phyloP scores from a whole-genome alignment of 2,113 vertebrate species.

The Aythya baeri region DNA sequence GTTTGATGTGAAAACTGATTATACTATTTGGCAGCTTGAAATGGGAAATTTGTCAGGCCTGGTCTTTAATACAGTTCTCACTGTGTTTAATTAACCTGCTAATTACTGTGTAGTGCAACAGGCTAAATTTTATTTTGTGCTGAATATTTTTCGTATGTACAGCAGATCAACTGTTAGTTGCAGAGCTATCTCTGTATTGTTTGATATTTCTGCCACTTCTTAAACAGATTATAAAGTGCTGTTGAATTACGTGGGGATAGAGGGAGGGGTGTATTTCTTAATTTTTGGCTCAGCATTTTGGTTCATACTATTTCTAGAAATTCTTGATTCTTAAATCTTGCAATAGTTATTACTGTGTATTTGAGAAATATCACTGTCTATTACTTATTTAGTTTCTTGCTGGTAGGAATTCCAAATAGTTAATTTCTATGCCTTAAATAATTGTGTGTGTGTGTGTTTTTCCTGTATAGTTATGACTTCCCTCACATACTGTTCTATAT shows the following conservation, averaged over 20 bases:
- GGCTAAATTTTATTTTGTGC: neutral
- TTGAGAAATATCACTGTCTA: neutral
- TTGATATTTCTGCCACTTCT: neutral
- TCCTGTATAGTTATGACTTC: neutral
- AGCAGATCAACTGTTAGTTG: neutral
- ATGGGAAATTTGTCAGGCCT: neutral
- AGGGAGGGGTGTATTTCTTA: neutral
- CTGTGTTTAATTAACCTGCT: neutral
- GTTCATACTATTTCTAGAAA: neutral
- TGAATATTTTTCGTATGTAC: neutral
- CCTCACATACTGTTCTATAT: neutral
- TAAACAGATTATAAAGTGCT: neutral
- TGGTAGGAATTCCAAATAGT: neutral
- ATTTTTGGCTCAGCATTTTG: neutral
- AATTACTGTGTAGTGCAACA: neutral
- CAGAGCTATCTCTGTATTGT: neutral
- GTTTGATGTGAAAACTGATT: neutral
- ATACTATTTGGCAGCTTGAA: neutral
- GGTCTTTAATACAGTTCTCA: neutral
- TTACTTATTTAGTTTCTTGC: neutral
- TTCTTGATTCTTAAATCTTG: neutral
- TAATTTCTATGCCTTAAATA: neutral
- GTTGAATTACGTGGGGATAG: neutral
- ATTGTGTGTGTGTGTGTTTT: neutral
- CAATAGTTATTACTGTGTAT: neutral